Evolutionary conservation across 2,113 vertebrate species (phyloP).

Genomic region (Pleuronectes platessa): DNA sequence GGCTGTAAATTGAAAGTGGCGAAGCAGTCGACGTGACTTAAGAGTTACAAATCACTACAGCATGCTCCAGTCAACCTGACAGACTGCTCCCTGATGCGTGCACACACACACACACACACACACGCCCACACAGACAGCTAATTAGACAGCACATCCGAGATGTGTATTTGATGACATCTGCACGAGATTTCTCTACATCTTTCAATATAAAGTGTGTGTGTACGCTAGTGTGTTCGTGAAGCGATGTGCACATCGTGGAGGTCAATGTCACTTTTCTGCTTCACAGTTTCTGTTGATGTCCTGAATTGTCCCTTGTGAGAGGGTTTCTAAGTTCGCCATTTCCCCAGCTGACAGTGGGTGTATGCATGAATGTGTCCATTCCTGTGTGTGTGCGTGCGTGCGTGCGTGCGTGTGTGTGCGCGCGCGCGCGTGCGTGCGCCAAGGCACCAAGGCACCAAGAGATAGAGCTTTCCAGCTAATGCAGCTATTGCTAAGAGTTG

Average conservation of each 20-base stretch:
- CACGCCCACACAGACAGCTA: slow-evolving; percentile 34
- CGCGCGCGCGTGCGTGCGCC: not conserved
- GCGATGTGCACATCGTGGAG: not conserved
- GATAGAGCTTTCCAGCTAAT: not conserved
- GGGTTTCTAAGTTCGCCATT: slow-evolving; percentile 34
- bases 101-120: slow-evolving; percentile 14
- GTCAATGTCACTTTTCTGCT: slow-evolving; percentile 28
- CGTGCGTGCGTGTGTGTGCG: not conserved
- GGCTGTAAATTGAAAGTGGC: slow-evolving; percentile 74
- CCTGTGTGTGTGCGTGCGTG: not conserved
- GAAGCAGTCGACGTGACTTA: slow-evolving; percentile 71
- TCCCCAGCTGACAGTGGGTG: slow-evolving; percentile 8
- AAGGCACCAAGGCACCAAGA: not conserved
- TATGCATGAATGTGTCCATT: not conserved
- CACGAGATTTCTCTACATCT: not conserved
- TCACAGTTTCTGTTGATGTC: slow-evolving; percentile 26
- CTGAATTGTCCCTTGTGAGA: slow-evolving; percentile 12
- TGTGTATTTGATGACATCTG: slow-evolving; percentile 47
- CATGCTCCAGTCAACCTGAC: slow-evolving; percentile 68
- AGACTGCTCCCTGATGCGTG: slow-evolving; percentile 43
- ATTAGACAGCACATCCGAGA: slow-evolving; percentile 40
- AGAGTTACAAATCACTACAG: slow-evolving; percentile 74
- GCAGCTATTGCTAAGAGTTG: slow-evolving; percentile 10
- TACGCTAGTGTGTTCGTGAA: not conserved
- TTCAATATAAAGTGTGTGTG: not conserved